Evolutionary conservation across 1,140 invertebrate genomes (phyloP).

Genomic region (Heliconius hermathena): DNA sequence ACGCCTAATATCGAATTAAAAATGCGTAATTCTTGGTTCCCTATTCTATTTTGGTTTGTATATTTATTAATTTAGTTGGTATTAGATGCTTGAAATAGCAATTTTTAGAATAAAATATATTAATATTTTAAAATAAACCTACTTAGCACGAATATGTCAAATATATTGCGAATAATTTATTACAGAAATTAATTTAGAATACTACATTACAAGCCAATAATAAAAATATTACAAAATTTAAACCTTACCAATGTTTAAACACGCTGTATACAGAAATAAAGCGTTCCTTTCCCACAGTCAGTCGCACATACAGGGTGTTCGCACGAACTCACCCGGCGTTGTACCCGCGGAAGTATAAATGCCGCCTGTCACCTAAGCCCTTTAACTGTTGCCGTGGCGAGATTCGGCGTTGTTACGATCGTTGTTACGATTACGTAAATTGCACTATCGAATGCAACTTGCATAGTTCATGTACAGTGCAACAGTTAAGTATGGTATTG

Average conservation of each 20-base stretch:
- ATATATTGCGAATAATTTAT: no score
- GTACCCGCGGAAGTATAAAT: slow-evolving; percentile 76
- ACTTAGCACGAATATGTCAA: no score
- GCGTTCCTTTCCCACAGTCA: slow-evolving; percentile 74
- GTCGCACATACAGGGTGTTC: slow-evolving; percentile 74
- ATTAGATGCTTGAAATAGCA: no score
- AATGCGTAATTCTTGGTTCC: no score
- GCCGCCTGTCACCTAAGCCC: slow-evolving; percentile 74
- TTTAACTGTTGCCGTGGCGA: slow-evolving; percentile 62
- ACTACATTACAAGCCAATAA: no score
- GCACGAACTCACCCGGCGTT: slow-evolving; percentile 72
- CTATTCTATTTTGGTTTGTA: no score
- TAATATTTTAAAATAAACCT: no score
- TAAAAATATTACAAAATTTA: not conserved
- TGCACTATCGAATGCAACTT: slow-evolving; percentile 41
- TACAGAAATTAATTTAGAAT: no score
- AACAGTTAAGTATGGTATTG: not conserved
- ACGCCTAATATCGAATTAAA: no score
- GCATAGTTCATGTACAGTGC: slow-evolving; percentile 37
- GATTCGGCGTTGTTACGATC: slow-evolving; percentile 50
- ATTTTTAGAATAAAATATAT: no score
- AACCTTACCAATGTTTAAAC: slow-evolving; percentile 30
- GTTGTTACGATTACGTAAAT: slow-evolving; percentile 55
- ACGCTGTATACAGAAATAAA: slow-evolving; percentile 61
- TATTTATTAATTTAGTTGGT: no score